Percentiles rank a stretch among this genome's conserved stretches.
These are phyloP conservation scores for Hemitrygon akajei DNA, from an alignment of 2,797 vertebrate genomes.

Conservation along the genomic window DNA sequence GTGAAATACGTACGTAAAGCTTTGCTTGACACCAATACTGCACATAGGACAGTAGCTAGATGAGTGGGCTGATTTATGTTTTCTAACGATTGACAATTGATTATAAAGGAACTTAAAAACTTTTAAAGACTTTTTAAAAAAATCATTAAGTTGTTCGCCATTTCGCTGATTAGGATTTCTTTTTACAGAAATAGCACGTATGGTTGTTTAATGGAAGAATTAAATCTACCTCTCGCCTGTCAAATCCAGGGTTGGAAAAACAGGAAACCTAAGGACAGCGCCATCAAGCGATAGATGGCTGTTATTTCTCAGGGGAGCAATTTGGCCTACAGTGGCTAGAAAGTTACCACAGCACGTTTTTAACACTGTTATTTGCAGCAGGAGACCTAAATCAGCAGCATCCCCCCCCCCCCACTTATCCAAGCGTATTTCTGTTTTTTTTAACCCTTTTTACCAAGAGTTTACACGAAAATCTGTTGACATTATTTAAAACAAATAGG, in stretches of 20 bases:
- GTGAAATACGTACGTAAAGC: too few relatives aligned
- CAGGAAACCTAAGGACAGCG: conserved; percentile 21
- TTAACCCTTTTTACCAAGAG: neutral
- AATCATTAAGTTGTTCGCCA: neutral
- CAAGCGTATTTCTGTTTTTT: too few relatives aligned
- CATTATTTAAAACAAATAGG: neutral
- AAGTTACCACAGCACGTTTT: neutral
- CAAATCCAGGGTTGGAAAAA: neutral
- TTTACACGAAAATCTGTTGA: neutral
- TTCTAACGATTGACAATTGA: neutral
- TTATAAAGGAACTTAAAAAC: neutral
- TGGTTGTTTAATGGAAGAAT: neutral
- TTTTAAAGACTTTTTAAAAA: neutral
- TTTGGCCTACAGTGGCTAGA: neutral
- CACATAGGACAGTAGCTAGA: neutral
- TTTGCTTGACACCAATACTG: too few relatives aligned
- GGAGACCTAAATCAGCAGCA: neutral
- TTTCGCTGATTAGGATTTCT: neutral
- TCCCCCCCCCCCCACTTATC: neutral
- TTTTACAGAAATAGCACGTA: too few relatives aligned
- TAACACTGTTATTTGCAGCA: neutral
- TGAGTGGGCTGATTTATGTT: neutral
- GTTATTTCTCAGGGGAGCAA: conserved; percentile 13
- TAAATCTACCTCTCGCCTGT: neutral
- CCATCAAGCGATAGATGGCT: conserved; percentile 12